Base-by-base conservation (phyloP, 2,113 vertebrate genomes). In the Pangasianodon gigas region DNA sequence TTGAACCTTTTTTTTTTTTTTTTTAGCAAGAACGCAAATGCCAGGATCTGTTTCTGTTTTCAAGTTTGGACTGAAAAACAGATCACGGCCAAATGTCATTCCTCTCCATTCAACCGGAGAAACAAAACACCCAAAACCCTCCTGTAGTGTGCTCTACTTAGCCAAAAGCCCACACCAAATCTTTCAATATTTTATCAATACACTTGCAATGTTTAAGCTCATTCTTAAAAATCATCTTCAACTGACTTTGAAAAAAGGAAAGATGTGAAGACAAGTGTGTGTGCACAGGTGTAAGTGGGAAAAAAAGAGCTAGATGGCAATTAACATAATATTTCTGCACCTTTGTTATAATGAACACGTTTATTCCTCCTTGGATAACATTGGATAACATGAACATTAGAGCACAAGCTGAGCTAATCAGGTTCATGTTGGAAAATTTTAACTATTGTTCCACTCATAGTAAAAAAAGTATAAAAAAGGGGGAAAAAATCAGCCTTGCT, bases 21-120 rank as follows among this genome's bases (percentile, higher is more conserved):
- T 41, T 2, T 62, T 46, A 62, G 37, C 56, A 62, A 56, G 41
- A 60, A 84, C 5, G 9, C 51, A 62, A 89, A 58, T 51, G 65
- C 87, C 87, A 84, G 19, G 3, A 75, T 91, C 71, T 87, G 85
- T 84, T 91, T 91, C 90, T 88, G 88, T 84, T 86, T 92, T 74
- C 77, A 83, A 19, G 54, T 89, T 89, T 87, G 77, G 80, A 88
- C 71, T 81, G 88, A 86, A 26, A 89, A 46, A 46, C 85, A 32
- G 48, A 90, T 87, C 67, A 74, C 86, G 54, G 88, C 91, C 88
- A 84, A 92, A 86, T 91, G 86, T 71, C 83, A 86, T 79, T 91
- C 90, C 86, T 60, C 56, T 18, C 74, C 58, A 62, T 62, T 21
- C 82, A 62, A 62, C 37, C 58, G 32, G 82, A 62, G 56, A 83